Evolutionary conservation across 2,113 vertebrate species (phyloP).

Genomic region (Erythrocercus mccallii): DNA sequence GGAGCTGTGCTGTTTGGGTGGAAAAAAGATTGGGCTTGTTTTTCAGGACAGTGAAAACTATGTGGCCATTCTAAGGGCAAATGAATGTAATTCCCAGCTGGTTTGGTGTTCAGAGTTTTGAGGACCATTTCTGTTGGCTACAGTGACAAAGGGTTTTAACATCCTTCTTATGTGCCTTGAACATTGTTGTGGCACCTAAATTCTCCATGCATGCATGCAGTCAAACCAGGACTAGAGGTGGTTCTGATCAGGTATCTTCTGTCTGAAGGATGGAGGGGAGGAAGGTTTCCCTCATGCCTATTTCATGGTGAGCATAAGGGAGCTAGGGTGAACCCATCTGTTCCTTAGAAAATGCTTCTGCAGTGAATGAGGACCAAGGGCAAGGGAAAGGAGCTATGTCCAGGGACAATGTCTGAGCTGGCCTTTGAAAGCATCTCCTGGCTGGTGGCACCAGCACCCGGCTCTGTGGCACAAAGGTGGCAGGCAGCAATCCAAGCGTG

Average conservation of each 20-base stretch:
- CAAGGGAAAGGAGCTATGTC: not conserved
- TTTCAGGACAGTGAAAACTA: not conserved
- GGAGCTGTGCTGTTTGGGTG: not conserved
- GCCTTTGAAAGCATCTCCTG: not conserved
- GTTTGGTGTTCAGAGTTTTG: not conserved
- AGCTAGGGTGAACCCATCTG: not conserved
- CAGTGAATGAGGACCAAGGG: not conserved
- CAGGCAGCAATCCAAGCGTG: not conserved
- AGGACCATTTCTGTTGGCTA: not conserved
- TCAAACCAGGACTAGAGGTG: not conserved
- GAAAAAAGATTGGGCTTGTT: not conserved
- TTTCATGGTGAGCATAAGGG: not conserved
- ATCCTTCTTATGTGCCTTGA: not conserved
- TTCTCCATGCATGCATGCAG: not conserved
- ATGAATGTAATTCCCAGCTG: not conserved
- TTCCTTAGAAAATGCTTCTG: not conserved
- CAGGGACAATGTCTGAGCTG: not conserved
- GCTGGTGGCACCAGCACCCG: rapidly evolving
- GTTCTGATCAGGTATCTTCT: not conserved
- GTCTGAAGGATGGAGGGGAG: not conserved
- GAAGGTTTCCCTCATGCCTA: not conserved
- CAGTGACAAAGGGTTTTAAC: not conserved
- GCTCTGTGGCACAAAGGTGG: not conserved
- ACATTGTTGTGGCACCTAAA: not conserved
- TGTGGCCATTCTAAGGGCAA: not conserved